Evolutionary conservation across 2,888 invertebrate species (phyloP).

Genomic region (Cryptosula pallasiana): DNA sequence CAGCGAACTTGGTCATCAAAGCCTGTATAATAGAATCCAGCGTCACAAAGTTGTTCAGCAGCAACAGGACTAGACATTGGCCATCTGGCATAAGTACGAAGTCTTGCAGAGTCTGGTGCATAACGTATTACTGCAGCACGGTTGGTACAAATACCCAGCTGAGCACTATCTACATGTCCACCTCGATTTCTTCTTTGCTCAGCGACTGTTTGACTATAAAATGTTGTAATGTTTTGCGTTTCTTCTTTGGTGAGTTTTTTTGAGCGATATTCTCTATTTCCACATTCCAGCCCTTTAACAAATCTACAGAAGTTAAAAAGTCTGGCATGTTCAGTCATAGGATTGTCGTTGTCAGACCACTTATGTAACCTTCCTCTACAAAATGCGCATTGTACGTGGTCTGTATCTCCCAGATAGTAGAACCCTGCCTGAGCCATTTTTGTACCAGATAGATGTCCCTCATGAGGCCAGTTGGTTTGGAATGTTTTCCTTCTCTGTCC

Average conservation of each 20-base stretch:
- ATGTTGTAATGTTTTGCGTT: not conserved
- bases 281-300: slow-evolving; percentile 9
- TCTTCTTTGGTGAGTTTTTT: not conserved
- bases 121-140: not conserved
- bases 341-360: not conserved
- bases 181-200: not conserved
- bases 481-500: slow-evolving; percentile 15
- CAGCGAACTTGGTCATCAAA: slow-evolving; percentile 82
- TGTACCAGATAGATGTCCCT: not conserved
- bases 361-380: not conserved
- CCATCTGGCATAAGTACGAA: not conserved
- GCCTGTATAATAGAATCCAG: slow-evolving; percentile 85
- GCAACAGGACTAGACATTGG: not conserved
- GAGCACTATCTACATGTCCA: not conserved
- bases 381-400: slow-evolving; percentile 6
- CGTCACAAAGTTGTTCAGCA: slow-evolving; percentile 70
- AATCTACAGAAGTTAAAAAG: slow-evolving; percentile 1
- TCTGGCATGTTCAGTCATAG: not conserved
- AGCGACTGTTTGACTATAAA: not conserved
- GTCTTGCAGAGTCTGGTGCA: not conserved
- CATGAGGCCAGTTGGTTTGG: not conserved
- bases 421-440: not conserved
- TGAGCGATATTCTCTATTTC: not conserved
- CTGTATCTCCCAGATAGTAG: not conserved
- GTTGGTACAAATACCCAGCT: not conserved